Conservation (phyloP, 2,888 invertebrate species). For the Sisyra terminalis region DNA sequence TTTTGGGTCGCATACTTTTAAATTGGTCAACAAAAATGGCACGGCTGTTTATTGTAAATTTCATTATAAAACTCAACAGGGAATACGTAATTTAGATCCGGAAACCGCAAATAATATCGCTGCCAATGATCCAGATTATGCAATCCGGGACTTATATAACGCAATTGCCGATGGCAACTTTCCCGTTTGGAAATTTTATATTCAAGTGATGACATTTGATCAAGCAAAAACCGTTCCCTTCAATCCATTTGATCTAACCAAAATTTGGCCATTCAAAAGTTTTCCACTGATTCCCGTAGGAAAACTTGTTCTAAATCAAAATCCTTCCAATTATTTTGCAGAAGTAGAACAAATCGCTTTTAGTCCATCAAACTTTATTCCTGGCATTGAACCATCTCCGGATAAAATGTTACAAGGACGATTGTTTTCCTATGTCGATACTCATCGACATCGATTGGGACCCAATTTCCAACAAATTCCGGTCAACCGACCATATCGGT, state of each 20-base stretch:
- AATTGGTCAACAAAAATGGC: conserved; percentile 36
- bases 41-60: conserved; percentile 78
- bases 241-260: conserved; percentile 91
- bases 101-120: conserved; percentile 55
- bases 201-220: conserved; percentile 81
- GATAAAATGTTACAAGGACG: conserved; percentile 88
- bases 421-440: conserved; percentile 78
- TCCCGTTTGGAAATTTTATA: conserved; percentile 65
- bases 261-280: conserved; percentile 78
- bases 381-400: conserved; percentile 85
- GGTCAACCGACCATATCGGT: conserved; percentile 84
- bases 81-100: conserved; percentile 60
- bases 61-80: conserved; percentile 85
- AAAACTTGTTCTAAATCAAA: conserved; percentile 67
- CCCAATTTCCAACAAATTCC: conserved; percentile 85
- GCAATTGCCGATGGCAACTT: conserved; percentile 58
- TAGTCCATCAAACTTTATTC: conserved; percentile 76
- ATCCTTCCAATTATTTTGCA: conserved; percentile 84
- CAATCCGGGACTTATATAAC: conserved; percentile 78
- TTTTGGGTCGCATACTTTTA: conserved; percentile 89
- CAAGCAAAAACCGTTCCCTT: conserved; percentile 60
- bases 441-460: conserved; percentile 82
- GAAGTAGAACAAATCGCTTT: conserved; percentile 91
- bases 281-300: conserved; percentile 83
- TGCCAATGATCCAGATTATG: conserved; percentile 73